Percentiles rank a stretch among this genome's conserved stretches.
These are phyloP conservation scores for Stigmatopora argus DNA, from an alignment of 2,113 vertebrate species.

Conservation along the genomic window DNA sequence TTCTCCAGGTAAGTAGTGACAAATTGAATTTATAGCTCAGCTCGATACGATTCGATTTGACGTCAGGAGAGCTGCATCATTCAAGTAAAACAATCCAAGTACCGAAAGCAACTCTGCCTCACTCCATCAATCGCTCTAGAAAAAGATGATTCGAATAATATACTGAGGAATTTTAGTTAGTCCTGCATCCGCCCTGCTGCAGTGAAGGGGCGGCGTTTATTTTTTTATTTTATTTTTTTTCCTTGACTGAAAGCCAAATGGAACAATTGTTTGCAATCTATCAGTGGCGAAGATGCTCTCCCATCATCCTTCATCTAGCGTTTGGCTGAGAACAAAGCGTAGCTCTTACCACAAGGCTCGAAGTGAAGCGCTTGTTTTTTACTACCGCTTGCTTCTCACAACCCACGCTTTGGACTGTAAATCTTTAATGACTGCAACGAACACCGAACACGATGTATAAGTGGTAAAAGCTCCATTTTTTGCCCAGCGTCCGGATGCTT, in stretches of 20 bases:
- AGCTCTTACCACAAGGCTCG: background rate
- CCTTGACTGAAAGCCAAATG: conserved; percentile 55
- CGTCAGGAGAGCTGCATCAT: background rate
- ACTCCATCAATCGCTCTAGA: conserved; percentile 38
- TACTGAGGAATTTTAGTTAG: conserved; percentile 35
- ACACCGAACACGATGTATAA: conserved; percentile 43
- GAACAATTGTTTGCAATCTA: conserved; percentile 60
- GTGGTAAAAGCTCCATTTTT: conserved; percentile 29
- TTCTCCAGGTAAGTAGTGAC: conserved; percentile 78
- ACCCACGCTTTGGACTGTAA: conserved; percentile 38
- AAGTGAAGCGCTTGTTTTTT: conserved; percentile 22
- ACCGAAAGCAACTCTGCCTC: conserved; percentile 26
- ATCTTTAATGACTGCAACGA: conserved; percentile 54
- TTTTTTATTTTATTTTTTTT: conserved; percentile 24
- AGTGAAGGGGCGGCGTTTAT: conserved; percentile 23
- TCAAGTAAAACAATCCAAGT: no score
- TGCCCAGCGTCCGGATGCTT: conserved; percentile 26
- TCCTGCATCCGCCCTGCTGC: conserved; percentile 35
- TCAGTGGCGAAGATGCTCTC: conserved; percentile 56
- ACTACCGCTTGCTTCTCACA: conserved; percentile 20
- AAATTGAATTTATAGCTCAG: background rate
- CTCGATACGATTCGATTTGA: background rate
- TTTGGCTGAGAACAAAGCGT: conserved; percentile 9
- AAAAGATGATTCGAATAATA: conserved; percentile 50
- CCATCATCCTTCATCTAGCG: conserved; percentile 42